These are phyloP conservation scores for Chloropsis hardwickii DNA, from an alignment of 2,113 vertebrate genomes.

Conservation along the genomic window DNA sequence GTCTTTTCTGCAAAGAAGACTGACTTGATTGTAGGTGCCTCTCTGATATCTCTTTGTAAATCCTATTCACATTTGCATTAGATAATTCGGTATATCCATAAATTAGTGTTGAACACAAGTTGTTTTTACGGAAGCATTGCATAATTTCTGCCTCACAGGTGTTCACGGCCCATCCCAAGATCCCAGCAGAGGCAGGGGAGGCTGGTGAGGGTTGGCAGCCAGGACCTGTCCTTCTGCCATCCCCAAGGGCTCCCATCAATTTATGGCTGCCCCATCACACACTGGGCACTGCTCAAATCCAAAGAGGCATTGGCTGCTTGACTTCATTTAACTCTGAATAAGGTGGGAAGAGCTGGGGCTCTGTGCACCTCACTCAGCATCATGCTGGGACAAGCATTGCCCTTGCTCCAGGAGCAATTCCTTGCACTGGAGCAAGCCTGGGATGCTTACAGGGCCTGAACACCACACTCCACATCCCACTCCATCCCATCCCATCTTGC, in stretches of 20 bases:
- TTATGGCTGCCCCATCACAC: rapidly evolving
- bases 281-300: neutral
- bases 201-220: neutral
- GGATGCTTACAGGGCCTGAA: neutral
- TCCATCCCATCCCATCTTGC: neutral
- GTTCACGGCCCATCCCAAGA: neutral
- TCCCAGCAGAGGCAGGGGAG: neutral
- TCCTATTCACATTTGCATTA: neutral
- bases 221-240: neutral
- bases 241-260: neutral
- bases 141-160: neutral
- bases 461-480: rapidly evolving
- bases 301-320: neutral
- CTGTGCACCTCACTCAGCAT: neutral
- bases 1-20: neutral
- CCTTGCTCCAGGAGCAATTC: neutral
- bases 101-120: constrained; percentile 11
- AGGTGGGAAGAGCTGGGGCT: neutral
- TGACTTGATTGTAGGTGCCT: neutral
- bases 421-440: neutral
- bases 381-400: rapidly evolving
- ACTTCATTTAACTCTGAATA: neutral
- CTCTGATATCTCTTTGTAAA: neutral
- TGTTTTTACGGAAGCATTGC: neutral
- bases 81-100: neutral